phyloP scores from a whole-genome alignment of 2,113 vertebrate genomes.

The Oreocharis arfaki region DNA sequence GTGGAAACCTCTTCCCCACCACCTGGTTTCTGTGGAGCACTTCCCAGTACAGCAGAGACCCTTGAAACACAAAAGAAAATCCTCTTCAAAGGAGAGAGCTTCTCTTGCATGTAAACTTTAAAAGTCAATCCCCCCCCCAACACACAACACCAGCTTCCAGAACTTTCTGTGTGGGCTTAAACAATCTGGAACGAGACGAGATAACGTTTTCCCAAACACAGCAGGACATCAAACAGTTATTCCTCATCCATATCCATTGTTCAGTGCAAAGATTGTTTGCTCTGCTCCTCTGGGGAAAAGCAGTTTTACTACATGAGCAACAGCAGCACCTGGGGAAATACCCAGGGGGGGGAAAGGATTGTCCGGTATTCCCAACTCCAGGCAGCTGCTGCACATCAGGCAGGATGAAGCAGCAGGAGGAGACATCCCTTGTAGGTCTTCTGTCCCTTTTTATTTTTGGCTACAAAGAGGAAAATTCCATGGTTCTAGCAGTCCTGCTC shows the following conservation, averaged over 20 bases:
- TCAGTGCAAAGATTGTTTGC: neutral
- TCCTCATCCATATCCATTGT: neutral
- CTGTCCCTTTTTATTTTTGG: neutral
- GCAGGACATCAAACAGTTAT: neutral
- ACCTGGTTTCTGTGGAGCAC: neutral
- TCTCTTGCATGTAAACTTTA: conserved; percentile 23
- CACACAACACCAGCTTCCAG: neutral
- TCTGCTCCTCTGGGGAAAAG: neutral
- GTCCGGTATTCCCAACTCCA: neutral
- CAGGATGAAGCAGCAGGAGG: neutral
- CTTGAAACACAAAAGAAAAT: conserved; percentile 31
- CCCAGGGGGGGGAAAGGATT: neutral
- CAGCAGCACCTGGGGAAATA: neutral
- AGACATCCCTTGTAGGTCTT: neutral
- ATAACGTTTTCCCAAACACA: neutral
- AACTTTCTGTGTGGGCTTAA: neutral
- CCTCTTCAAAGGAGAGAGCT: neutral
- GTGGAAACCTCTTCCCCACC: conserved; percentile 32
- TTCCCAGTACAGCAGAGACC: neutral
- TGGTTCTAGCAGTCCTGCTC: conserved; percentile 19
- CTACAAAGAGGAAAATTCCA: neutral
- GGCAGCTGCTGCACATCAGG: neutral
- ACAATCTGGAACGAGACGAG: neutral
- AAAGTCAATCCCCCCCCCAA: neutral
- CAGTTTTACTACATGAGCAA: neutral